Evolutionary conservation across 2,797 vertebrate species (phyloP), one percentile per base, ranked within the genome.

Genomic region (Peromyscus aztecus): DNA sequence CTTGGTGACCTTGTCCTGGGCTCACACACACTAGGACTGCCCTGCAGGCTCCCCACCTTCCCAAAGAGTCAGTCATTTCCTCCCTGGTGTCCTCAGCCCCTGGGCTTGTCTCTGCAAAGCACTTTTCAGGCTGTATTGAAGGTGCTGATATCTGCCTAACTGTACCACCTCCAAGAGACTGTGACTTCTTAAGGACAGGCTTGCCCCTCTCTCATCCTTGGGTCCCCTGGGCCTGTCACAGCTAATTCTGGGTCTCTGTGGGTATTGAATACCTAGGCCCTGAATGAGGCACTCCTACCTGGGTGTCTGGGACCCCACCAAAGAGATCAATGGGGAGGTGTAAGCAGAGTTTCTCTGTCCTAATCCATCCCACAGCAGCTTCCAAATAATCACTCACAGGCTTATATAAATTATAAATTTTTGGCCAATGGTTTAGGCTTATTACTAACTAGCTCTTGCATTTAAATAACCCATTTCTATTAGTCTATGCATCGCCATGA

Each of bases 131-230:
- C 52, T 65, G 76, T 16, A 19, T 16, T 13, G 40, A 55, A 49
- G 49, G 67, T 10, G 3, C 57, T 43, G 37, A 19, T 24, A 23
- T n/a, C 10, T 21, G 2, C 24, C 19, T 43, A 13, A 12, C 49
- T 14, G 61, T 19, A 46, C 2, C 0, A 4, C 11, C 52, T 8
- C 52, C 37, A 17, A 0, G 17, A 83, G 46, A 37, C 37, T 29
- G 14, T 69, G 52, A 78, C 23, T 77, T 69, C 29, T 49, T 77
- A 52, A 43, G 55, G 24, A 69, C 40, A 80, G 49, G 40, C 16
- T 59, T 59, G 24, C 34, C 21, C 69, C 80, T 94, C 17, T 10
- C 67, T 94, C 82, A 85, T 52, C 21, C 57, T 75, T 27, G 21
- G 59, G 27, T 73, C n/a, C 37, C 61, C 34, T 76, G n/a, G 49